Percentiles rank a stretch among this genome's conserved stretches.
Evolutionary conservation across 2,797 vertebrate genomes (phyloP).

Genomic region (Eurystomus glaucurus): DNA sequence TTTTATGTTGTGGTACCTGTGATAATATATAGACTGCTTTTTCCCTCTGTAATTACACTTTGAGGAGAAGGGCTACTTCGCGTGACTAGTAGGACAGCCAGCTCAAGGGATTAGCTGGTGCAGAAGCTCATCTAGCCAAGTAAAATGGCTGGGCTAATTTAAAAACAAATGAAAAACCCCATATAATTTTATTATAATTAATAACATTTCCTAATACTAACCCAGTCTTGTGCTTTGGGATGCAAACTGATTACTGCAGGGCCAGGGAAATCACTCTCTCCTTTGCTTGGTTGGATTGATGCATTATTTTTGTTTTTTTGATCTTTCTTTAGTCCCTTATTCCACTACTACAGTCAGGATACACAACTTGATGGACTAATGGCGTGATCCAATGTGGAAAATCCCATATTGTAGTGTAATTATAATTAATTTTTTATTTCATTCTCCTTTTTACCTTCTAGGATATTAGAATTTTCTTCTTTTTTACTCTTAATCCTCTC

Average conservation of each 20-base stretch:
- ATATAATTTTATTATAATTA: conserved; percentile 24
- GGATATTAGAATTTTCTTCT: conserved; percentile 4
- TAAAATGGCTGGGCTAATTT: neutral
- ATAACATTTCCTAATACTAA: conserved; percentile 19
- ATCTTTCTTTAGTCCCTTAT: conserved; percentile 4
- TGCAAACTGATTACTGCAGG: neutral
- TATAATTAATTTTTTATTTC: neutral
- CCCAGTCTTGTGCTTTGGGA: neutral
- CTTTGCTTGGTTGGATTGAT: neutral
- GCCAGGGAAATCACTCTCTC: neutral
- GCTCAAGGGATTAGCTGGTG: neutral
- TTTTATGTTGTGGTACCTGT: neutral
- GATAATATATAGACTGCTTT: neutral
- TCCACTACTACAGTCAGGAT: neutral
- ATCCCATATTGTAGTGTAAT: conserved; percentile 9
- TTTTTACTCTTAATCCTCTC: conserved; percentile 29
- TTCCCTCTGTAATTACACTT: neutral
- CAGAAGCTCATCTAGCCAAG: neutral
- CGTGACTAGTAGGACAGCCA: neutral
- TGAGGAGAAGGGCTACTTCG: neutral
- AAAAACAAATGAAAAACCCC: neutral
- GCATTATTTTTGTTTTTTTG: neutral
- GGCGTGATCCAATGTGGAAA: conserved; percentile 10
- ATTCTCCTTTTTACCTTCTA: neutral
- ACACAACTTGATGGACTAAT: neutral